Percentiles rank a stretch among this genome's conserved stretches.
phyloP scores from a whole-genome alignment of 2,797 vertebrate species.

The Leucoraja ocellata region DNA sequence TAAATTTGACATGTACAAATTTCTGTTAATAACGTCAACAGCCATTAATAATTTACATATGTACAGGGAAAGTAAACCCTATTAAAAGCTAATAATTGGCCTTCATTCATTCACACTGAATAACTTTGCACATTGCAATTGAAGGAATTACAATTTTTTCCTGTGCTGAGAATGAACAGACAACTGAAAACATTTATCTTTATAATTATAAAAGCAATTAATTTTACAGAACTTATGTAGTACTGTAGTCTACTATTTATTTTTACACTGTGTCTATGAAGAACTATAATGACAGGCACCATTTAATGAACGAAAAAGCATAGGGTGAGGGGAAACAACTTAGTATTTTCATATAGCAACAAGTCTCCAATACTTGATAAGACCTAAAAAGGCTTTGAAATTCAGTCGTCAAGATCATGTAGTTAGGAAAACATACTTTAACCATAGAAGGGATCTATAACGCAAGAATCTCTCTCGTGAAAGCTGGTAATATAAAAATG shows the following conservation, averaged over 20 bases:
- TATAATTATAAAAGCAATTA: neutral
- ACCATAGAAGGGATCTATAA: constrained; percentile 3
- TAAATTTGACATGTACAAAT: neutral
- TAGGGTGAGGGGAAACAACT: too few relatives aligned
- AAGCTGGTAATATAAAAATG: neutral
- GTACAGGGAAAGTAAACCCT: neutral
- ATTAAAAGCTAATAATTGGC: neutral
- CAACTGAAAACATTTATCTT: neutral
- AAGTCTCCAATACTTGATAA: neutral
- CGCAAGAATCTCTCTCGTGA: neutral
- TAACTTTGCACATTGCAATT: neutral
- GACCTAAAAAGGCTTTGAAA: constrained; percentile 19
- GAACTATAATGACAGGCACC: neutral
- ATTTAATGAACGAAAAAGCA: neutral
- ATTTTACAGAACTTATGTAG: neutral
- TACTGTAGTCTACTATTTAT: neutral
- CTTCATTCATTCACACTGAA: neutral
- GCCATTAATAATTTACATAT: neutral
- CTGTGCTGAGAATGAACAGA: neutral
- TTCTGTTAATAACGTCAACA: too few relatives aligned
- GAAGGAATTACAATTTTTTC: neutral
- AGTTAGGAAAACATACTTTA: constrained; percentile 16
- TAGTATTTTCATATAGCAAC: constrained; percentile 5
- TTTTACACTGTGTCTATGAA: neutral
- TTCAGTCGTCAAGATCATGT: neutral